Evolutionary conservation across 2,888 invertebrate species (phyloP).

Genomic region (Chrysolina haemoptera): DNA sequence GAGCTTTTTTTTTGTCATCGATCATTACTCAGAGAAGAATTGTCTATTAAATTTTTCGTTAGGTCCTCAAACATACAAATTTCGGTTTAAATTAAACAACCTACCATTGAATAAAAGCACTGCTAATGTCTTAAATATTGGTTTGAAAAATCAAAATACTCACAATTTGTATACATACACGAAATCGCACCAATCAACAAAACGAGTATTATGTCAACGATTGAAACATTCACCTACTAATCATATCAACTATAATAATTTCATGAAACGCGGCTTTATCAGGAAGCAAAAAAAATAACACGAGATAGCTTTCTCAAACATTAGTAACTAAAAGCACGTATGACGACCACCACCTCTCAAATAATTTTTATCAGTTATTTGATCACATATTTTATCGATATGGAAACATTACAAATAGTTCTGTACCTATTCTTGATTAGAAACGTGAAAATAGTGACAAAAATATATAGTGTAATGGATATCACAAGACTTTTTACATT

Average conservation of each 20-base stretch:
- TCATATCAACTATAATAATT: not conserved
- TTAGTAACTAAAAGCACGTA: not conserved
- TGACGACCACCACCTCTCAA: not conserved
- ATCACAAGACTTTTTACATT: too few relatives aligned
- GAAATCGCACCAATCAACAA: not conserved
- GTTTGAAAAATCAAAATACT: not conserved
- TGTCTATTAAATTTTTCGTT: too few relatives aligned
- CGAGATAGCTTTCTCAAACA: constrained; percentile 13
- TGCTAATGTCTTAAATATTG: too few relatives aligned
- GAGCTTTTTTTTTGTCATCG: too few relatives aligned
- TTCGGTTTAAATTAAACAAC: too few relatives aligned
- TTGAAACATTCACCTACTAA: not conserved
- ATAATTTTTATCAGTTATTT: constrained; percentile 2
- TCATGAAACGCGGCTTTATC: not conserved
- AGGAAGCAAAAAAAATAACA: constrained; percentile 4
- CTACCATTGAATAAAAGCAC: too few relatives aligned
- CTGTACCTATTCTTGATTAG: not conserved
- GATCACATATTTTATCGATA: not conserved
- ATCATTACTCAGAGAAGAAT: too few relatives aligned
- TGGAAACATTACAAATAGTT: not conserved
- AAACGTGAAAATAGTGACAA: not conserved
- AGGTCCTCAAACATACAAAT: too few relatives aligned
- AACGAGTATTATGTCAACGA: not conserved
- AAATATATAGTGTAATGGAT: too few relatives aligned
- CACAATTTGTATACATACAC: not conserved